Percentiles rank a stretch among this genome's conserved stretches.
These are phyloP conservation scores for Anhinga anhinga DNA, from an alignment of 2,113 vertebrate species.

Conservation along the genomic window DNA sequence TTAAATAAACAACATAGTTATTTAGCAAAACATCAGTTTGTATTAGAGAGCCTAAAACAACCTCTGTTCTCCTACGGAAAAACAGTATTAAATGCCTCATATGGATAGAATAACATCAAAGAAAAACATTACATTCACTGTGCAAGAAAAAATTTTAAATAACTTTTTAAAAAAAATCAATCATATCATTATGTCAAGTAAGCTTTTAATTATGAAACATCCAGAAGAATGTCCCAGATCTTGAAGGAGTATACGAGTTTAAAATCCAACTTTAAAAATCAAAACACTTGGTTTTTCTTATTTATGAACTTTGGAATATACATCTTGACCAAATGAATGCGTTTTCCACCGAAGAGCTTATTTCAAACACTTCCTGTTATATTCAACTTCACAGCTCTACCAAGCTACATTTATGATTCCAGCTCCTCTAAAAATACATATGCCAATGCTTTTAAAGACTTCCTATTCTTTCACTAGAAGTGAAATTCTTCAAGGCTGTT, in stretches of 20 bases:
- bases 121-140: background rate
- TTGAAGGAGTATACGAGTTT: background rate
- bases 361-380: background rate
- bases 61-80: background rate
- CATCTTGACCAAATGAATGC: background rate
- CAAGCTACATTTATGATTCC: background rate
- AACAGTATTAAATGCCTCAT: background rate
- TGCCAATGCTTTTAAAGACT: background rate
- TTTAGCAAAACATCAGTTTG: conserved; percentile 29
- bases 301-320: background rate
- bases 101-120: background rate
- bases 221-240: background rate
- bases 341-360: background rate
- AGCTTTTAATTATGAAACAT: background rate
- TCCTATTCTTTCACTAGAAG: conserved; percentile 42
- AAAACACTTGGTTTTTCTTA: background rate
- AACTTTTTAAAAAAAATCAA: background rate
- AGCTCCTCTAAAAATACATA: background rate
- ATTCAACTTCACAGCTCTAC: background rate
- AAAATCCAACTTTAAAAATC: background rate
- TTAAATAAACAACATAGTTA: conserved; percentile 33
- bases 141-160: background rate
- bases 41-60: conserved; percentile 29
- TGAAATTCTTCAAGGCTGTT: conserved; percentile 18
- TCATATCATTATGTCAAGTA: background rate